Conservation (phyloP, 2,797 vertebrate species). For the Pangasius mekongensis region DNA sequence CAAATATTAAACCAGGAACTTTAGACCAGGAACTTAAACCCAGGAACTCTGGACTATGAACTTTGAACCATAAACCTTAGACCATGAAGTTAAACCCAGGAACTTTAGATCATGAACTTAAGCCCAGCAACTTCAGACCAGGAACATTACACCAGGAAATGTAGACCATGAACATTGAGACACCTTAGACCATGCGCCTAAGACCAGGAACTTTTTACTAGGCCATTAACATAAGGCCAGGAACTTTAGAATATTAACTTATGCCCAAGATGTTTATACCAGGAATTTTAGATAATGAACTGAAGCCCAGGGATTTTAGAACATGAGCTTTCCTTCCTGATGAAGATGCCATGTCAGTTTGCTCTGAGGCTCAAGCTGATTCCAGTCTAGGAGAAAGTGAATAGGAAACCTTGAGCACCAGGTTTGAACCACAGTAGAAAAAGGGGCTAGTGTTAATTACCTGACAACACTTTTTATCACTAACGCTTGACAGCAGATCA, state of each 20-base stretch:
- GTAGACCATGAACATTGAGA: background rate
- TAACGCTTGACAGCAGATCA: background rate
- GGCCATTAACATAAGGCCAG: background rate
- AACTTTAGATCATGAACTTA: background rate
- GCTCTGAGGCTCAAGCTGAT: background rate
- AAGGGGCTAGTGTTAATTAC: background rate
- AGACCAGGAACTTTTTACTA: background rate
- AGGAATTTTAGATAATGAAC: background rate
- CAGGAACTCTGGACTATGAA: background rate
- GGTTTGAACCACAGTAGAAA: background rate
- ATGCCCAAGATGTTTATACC: background rate
- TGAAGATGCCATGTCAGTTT: no score
- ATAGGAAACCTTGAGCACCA: no score
- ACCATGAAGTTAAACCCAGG: background rate
- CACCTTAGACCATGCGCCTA: background rate
- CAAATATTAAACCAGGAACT: background rate
- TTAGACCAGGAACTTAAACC: background rate
- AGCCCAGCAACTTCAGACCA: background rate
- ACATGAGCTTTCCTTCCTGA: background rate
- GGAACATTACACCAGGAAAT: background rate
- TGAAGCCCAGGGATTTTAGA: background rate
- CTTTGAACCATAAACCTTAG: background rate
- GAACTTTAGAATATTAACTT: no score
- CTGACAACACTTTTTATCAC: background rate
- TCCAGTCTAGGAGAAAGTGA: background rate